Evolutionary conservation across 2,113 vertebrate genomes (phyloP).

Genomic region (Choloepus hoffmanni): DNA sequence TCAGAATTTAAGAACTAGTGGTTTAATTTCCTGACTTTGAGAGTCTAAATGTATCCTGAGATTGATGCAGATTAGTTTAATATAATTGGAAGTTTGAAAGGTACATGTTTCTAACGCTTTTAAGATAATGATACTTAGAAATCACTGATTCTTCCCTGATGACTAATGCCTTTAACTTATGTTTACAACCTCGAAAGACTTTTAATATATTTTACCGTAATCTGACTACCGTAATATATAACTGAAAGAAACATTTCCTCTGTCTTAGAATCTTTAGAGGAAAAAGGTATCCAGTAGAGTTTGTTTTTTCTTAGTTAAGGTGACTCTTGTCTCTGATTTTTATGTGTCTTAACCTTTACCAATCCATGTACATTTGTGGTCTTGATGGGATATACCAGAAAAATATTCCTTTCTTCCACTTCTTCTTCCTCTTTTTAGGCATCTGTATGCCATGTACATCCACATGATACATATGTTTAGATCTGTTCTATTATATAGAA

Average conservation of each 20-base stretch:
- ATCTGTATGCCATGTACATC: background rate
- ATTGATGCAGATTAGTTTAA: slow-evolving; percentile 69
- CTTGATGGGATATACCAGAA: background rate
- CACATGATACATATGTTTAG: background rate
- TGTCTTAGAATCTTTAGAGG: slow-evolving; percentile 33
- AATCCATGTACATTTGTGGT: background rate
- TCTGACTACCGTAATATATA: slow-evolving; percentile 43
- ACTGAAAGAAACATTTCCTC: slow-evolving; percentile 57
- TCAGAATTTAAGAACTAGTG: slow-evolving; percentile 62
- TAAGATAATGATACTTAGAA: slow-evolving; percentile 69
- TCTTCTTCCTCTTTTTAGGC: background rate
- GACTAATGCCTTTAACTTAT: slow-evolving; percentile 64
- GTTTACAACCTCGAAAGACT: slow-evolving; percentile 52
- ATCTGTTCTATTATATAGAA: background rate
- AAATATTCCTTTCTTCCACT: background rate
- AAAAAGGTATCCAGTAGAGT: background rate
- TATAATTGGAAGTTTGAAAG: slow-evolving; percentile 68
- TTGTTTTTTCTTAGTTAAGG: slow-evolving; percentile 42
- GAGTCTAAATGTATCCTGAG: slow-evolving; percentile 55
- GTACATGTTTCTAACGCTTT: slow-evolving; percentile 69
- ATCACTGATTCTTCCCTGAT: slow-evolving; percentile 60
- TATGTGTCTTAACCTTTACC: slow-evolving; percentile 44
- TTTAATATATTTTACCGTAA: slow-evolving; percentile 49
- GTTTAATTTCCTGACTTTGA: slow-evolving; percentile 63
- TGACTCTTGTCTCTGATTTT: slow-evolving; percentile 14